phyloP scores from a whole-genome alignment of 2,888 invertebrate species.

The Trimorus sp. region DNA sequence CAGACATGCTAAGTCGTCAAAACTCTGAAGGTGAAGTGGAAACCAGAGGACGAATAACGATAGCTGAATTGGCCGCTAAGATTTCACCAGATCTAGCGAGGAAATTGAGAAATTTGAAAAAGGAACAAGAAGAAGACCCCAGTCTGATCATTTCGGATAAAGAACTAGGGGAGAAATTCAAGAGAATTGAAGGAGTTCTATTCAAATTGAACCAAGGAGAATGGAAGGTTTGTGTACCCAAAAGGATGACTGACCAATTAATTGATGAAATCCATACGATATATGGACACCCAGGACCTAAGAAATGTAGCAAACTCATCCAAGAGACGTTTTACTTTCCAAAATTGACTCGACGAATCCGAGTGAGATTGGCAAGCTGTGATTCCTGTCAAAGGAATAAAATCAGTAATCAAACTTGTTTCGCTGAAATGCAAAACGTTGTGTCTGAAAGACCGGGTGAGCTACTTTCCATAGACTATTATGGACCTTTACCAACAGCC shows the following conservation, averaged over 20 bases:
- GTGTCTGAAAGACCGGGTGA: conserved; percentile 29
- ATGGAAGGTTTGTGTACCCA: neutral
- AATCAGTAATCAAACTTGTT: neutral
- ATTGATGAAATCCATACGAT: conserved; percentile 29
- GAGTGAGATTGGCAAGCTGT: conserved; percentile 5
- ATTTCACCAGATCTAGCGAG: no score
- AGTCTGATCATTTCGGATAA: neutral
- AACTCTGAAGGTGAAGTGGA: no score
- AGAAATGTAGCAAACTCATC: neutral
- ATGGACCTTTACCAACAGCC: conserved; percentile 52
- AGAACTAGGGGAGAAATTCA: neutral
- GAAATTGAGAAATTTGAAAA: no score
- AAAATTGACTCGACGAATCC: neutral
- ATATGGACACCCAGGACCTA: neutral
- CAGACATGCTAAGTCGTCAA: neutral
- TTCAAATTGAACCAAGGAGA: neutral
- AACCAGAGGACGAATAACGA: conserved; percentile 52
- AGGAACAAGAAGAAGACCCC: neutral
- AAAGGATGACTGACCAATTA: neutral
- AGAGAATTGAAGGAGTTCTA: neutral
- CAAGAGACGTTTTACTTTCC: neutral
- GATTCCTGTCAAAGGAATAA: conserved; percentile 42
- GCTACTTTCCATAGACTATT: conserved; percentile 55
- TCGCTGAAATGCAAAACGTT: conserved; percentile 15
- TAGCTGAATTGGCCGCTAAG: conserved; percentile 7